Conservation (phyloP, 2,888 invertebrate species). For the Scaptomyza flava region DNA sequence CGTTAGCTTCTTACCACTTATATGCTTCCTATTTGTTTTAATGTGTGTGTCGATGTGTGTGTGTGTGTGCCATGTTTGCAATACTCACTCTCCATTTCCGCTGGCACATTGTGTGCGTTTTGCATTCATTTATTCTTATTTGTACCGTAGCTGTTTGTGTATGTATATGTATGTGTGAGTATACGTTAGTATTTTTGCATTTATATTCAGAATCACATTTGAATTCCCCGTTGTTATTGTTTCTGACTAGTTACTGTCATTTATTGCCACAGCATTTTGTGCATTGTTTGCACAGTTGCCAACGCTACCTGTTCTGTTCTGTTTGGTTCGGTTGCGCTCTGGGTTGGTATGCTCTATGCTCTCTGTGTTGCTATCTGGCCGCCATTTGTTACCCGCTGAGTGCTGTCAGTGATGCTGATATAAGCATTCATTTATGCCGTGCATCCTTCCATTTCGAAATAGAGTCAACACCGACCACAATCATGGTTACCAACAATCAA, state of each 20-base stretch:
- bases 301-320: neutral
- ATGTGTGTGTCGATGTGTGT: too few species aligned
- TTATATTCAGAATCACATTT: slow-evolving; percentile 22
- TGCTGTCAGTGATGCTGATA: slow-evolving; percentile 55
- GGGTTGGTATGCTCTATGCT: slow-evolving; percentile 1
- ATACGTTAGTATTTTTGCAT: slow-evolving; percentile 8
- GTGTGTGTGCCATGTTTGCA: slow-evolving; percentile 33
- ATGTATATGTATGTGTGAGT: slow-evolving; percentile 8
- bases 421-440: slow-evolving; percentile 62
- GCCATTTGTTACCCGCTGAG: slow-evolving; percentile 46
- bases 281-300: slow-evolving; percentile 19
- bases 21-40: neutral
- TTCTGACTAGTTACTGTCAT: slow-evolving; percentile 64
- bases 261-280: slow-evolving; percentile 55
- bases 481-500: neutral
- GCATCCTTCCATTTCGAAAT: slow-evolving; percentile 44
- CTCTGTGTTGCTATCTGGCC: slow-evolving; percentile 32
- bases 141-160: slow-evolving; percentile 12
- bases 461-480: slow-evolving; percentile 8
- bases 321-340: slow-evolving; percentile 1
- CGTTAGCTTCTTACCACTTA: neutral
- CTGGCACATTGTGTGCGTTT: slow-evolving; percentile 27
- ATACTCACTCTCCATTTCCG: slow-evolving; percentile 55
- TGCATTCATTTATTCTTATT: slow-evolving; percentile 13
- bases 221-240: slow-evolving; percentile 46